Base-by-base conservation (phyloP, 2,888 invertebrate genomes). In the Drosophila prostipennis region DNA sequence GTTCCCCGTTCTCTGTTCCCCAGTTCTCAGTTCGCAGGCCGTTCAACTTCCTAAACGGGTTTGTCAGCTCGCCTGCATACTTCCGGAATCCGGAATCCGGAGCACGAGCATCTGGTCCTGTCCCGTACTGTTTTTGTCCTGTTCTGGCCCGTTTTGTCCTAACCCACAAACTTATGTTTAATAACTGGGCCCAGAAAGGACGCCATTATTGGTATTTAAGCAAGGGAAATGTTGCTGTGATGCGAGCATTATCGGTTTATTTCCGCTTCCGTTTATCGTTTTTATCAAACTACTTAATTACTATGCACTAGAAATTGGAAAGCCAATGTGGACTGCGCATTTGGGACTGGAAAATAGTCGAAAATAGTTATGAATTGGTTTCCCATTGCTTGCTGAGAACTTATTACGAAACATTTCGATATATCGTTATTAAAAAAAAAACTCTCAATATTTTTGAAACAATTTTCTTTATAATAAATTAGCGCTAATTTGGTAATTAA, bases 21-120 rank as follows among this genome's bases (percentile, higher is more conserved):
- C 56, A 29, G 37, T 14, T 42, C 49, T 32, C 23, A 13, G 53
- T 29, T 60, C 19, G 19, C 61, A 36, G 64, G 52, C 58, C 52
- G 37, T 67, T 76, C 43, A 59, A 67, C 75, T 69, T 80, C 73
- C 75, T 72, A 69, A 81, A 79, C 74, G 75, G 71, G 71, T 75
- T 72, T 68, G 58, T 69, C 78, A 72, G 78, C 51, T 37, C 54
- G 72, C 72, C 70, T 59, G 48, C 40, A 54, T 51, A 34, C 65
- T 67, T 65, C 65, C 65, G 54, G 34, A 34, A 11, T 34, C 8
- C 32, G 32, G 32, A 34, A 10, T 11, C 34, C 34, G 34, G 34
- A 34, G 49, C 16, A 37, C 13, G 26, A 34, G 34, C 48, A 49
- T 32, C 37, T 45, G 37, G 11, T 29, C n/a, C 26, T 49, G n/a